Evolutionary conservation across 1,140 invertebrate species (phyloP).

Genomic region (Drosophila parvula): DNA sequence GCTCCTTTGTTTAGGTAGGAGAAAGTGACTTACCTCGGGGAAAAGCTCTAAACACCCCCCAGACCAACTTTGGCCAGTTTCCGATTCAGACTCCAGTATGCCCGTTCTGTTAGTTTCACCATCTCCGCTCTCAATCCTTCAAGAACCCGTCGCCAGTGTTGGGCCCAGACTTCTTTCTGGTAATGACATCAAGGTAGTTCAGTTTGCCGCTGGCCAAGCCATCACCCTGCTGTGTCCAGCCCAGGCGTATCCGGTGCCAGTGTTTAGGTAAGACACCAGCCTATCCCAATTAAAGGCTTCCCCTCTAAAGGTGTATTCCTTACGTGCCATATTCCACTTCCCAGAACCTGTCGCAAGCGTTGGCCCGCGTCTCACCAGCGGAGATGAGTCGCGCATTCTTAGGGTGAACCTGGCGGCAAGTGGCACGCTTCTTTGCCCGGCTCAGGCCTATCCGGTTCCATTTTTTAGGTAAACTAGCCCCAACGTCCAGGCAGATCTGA

Average conservation of each 20-base stretch:
- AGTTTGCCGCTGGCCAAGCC: conserved; percentile 86
- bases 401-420: conserved; percentile 53
- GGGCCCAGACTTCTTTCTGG: conserved; percentile 86
- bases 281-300: conserved; percentile 53
- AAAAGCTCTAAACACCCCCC: neutral
- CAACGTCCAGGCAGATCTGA: conserved; percentile 39
- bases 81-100: neutral
- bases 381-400: conserved; percentile 81
- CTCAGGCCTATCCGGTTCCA: conserved; percentile 88
- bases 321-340: neutral
- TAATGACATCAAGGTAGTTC: conserved; percentile 85
- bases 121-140: neutral
- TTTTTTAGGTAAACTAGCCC: conserved; percentile 86
- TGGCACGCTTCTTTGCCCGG: conserved; percentile 87
- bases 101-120: neutral
- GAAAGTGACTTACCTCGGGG: conserved; percentile 6
- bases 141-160: conserved; percentile 86
- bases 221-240: conserved; percentile 89
- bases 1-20: conserved; percentile 89
- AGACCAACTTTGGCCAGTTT: conserved; percentile 55
- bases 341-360: conserved; percentile 89
- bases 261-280: conserved; percentile 85
- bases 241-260: conserved; percentile 89
- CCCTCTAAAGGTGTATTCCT: neutral
- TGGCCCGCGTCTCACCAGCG: conserved; percentile 86